Base-by-base conservation (phyloP, 1,140 invertebrate genomes). In the Amyelois transitella region DNA sequence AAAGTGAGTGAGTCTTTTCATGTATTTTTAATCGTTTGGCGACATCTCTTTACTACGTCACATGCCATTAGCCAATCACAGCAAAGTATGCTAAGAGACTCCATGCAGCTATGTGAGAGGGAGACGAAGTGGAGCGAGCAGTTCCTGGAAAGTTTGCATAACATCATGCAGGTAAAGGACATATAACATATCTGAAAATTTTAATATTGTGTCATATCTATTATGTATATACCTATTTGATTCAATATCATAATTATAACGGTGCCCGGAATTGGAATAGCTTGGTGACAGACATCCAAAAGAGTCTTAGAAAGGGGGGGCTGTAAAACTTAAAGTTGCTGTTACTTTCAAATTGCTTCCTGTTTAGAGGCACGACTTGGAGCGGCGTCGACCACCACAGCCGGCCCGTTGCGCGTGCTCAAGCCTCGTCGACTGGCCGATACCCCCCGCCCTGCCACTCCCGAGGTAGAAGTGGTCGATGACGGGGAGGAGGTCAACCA, bases 91-190 rank as follows among this genome's bases (percentile, higher is more conserved):
- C n/a, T n/a, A n/a, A n/a, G n/a, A n/a, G 83, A 89, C 54, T 65
- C 64, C 7, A 83, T 72, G 7, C 76, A 86, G 65, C 83, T 89
- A 20, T 93, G 92, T 63, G 77, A 90, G 32, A 80, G 90, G 20
- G 88, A 91, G 69, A 92, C 91, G 2, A 91, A 90, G 73, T 93
- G 91, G 91, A 91, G 90, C 20, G 88, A 91, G 32, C 86, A 91
- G 55, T 91, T 91, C 51, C 52, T 93, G 19, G 88, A 90, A 67
- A 75, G 87, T 28, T 77, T 93, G 12, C 88, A 92, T 50, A 79
- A 89, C 43, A n/a, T n/a, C n/a, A n/a, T n/a, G n/a, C n/a, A n/a
- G n/a, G n/a, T n/a, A n/a, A n/a, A n/a, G n/a, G n/a, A n/a, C n/a
- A n/a, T n/a, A n/a, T n/a, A n/a, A n/a, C n/a, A n/a, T n/a, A n/a